These are phyloP conservation scores for Calcarius lapponicus DNA, from an alignment of 2,797 vertebrate genomes.

Conservation along the genomic window DNA sequence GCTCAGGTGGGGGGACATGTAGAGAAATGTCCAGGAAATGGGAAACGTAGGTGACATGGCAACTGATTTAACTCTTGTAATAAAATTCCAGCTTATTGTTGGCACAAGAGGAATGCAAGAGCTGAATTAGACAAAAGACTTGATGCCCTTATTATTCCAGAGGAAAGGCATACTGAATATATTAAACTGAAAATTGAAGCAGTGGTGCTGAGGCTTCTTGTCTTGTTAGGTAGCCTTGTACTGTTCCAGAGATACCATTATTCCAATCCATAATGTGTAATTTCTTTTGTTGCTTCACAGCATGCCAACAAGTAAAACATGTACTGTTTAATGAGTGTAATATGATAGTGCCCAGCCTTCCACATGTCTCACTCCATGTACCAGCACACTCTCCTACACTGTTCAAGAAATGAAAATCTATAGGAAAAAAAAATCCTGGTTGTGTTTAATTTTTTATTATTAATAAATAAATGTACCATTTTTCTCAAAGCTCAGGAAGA, in stretches of 20 bases:
- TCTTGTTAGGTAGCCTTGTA: neutral
- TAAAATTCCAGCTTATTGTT: neutral
- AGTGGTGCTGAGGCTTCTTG: neutral
- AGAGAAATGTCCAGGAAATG: neutral
- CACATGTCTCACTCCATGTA: neutral
- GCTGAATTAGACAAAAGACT: neutral
- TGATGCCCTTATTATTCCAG: neutral
- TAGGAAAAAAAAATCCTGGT: neutral
- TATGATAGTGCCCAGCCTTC: neutral
- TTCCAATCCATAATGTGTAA: neutral
- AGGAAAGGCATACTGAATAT: neutral
- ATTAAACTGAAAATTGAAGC: neutral
- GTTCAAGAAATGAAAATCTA: neutral
- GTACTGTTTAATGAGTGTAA: neutral
- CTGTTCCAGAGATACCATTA: neutral
- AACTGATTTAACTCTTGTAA: neutral
- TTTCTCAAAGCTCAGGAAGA: neutral
- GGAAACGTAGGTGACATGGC: neutral
- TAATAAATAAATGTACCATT: neutral
- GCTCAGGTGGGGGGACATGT: neutral
- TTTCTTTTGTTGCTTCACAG: neutral
- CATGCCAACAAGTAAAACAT: neutral
- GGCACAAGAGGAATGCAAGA: neutral
- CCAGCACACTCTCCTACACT: neutral
- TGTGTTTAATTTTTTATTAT: neutral